phyloP scores from a whole-genome alignment of 2,797 vertebrate genomes.

The Phataginus tricuspis region DNA sequence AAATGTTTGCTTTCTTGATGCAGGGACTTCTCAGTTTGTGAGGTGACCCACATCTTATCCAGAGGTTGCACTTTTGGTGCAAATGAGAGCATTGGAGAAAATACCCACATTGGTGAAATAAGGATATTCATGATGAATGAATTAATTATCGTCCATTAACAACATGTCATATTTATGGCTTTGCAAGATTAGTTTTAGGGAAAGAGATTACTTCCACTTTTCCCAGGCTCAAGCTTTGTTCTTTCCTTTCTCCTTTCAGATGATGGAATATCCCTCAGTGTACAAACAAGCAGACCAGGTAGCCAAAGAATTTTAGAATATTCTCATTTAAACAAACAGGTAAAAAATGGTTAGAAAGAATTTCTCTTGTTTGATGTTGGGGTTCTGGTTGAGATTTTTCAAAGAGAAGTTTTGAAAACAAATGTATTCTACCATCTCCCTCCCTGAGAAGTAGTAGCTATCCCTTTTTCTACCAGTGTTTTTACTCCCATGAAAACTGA shows the following conservation, averaged over 20 bases:
- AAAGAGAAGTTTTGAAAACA: conserved; percentile 55
- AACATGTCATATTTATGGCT: conserved; percentile 62
- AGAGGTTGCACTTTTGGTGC: not conserved
- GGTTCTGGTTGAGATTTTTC: not conserved
- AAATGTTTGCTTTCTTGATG: conserved; percentile 19
- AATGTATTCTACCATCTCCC: not conserved
- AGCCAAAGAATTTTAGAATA: not conserved
- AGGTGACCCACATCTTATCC: not conserved
- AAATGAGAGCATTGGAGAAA: not conserved
- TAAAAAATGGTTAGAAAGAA: not conserved
- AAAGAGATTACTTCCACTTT: conserved; percentile 71
- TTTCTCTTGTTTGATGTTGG: not conserved
- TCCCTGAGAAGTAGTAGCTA: not conserved
- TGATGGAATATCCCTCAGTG: not conserved
- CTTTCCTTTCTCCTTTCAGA: conserved; percentile 13
- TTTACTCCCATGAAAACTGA: not conserved
- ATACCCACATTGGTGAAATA: not conserved
- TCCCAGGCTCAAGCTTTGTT: conserved; percentile 63
- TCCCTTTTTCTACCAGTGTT: not conserved
- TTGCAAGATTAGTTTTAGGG: conserved; percentile 58
- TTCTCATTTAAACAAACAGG: conserved; percentile 46
- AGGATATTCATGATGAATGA: not conserved
- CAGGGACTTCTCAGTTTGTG: not conserved
- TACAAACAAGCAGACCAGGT: not conserved
- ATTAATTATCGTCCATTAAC: conserved; percentile 59